Base-by-base conservation (phyloP, 2,113 vertebrate genomes). In the Eudyptes chrysolophus region DNA sequence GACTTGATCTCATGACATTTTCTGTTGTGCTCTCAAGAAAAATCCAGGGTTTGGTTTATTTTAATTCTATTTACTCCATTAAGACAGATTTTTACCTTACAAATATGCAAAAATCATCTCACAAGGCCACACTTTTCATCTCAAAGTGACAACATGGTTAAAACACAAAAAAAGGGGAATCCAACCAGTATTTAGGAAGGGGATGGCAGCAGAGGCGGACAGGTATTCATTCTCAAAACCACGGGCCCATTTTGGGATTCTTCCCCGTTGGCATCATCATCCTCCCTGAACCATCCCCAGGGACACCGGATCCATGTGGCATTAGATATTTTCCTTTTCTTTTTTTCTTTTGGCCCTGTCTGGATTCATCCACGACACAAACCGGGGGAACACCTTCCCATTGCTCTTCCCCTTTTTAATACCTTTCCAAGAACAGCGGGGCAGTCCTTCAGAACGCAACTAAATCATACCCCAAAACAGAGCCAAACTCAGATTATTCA, bases 241-340 rank as follows among this genome's bases (percentile, higher is more conserved):
- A 58, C 0, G 0, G 32, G 9, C 17, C 25, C 34, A 19, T 64
- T 74, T 46, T 20, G 40, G 51, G 51, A 77, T 77, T 80, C 34
- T 51, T 61, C 58, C 42, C 57, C 34, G 29, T 3, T 70, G 66
- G 54, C 44, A 83, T 14, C 81, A 79, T 8, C 61, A 40, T 4
- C 48, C 29, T 78, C 55, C 36, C 40, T 42, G 49, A 90, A 40
- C 21, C 30, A 55, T 10, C 52, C 66, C 44, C 60, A 57, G 29
- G 32, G 68, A 66, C 29, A 27, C 38, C 4, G 6, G 17, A 81
- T 32, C 38, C 69, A 62, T 0, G 0, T 1, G 7, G 27, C 44
- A 40, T 10, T 55, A 36, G 12, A 0, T 38, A 69, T 46, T 74
- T 72, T 38, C 34, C 36, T 66, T 52, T 30, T 46, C 18, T 46